phyloP scores from a whole-genome alignment of 1,140 invertebrate species.

The Meloidogyne hapla region DNA sequence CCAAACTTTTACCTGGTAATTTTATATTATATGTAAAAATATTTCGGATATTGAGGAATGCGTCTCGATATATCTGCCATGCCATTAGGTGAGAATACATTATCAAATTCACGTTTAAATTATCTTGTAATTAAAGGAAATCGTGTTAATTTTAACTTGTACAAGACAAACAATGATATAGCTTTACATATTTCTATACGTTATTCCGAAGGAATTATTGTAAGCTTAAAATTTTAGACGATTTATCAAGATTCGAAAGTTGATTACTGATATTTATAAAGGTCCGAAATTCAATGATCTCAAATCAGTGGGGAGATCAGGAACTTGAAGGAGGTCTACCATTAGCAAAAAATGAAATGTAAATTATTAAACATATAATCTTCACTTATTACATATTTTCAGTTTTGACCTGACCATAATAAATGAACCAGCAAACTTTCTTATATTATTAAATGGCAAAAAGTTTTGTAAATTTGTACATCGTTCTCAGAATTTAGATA shows the following conservation, averaged over 20 bases:
- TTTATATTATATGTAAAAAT: background rate
- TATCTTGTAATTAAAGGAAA: constrained; percentile 43
- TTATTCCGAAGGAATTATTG: constrained; percentile 61
- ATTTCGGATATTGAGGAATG: background rate
- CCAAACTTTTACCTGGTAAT: constrained; percentile 56
- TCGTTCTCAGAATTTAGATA: constrained; percentile 42
- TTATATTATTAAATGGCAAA: constrained; percentile 55
- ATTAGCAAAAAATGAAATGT: constrained; percentile 59
- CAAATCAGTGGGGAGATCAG: constrained; percentile 57
- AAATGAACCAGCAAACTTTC: constrained; percentile 54
- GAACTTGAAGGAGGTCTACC: constrained; percentile 60
- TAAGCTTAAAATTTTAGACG: too few species aligned
- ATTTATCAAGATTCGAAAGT: too few species aligned
- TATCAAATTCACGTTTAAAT: background rate
- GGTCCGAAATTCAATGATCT: constrained; percentile 59
- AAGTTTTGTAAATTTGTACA: constrained; percentile 47
- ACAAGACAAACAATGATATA: constrained; percentile 56
- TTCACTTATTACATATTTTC: constrained; percentile 26
- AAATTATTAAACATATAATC: constrained; percentile 7
- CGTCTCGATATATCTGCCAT: constrained; percentile 60
- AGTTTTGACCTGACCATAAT: constrained; percentile 63
- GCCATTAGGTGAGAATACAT: constrained; percentile 41
- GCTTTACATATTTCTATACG: constrained; percentile 62
- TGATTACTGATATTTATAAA: too few species aligned
- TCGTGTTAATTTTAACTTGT: constrained; percentile 61